phyloP scores from a whole-genome alignment of 2,113 vertebrate species.

The Amphilophus citrinellus region DNA sequence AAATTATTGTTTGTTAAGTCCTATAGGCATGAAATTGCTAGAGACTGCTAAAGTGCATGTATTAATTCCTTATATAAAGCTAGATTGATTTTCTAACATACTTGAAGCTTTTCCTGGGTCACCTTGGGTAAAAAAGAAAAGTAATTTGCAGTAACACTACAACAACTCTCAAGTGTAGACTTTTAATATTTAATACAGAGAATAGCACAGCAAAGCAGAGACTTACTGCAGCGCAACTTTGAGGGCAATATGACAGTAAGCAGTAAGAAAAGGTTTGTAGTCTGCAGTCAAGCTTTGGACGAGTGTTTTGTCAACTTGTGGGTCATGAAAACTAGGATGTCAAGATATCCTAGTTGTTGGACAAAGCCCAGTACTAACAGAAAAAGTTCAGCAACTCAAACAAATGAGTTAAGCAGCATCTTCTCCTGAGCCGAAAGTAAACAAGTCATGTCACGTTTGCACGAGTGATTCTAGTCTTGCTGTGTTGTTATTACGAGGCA shows the following conservation, averaged over 20 bases:
- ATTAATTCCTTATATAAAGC: constrained; percentile 60
- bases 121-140: constrained; percentile 48
- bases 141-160: neutral
- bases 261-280: neutral
- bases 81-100: constrained; percentile 35
- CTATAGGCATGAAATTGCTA: constrained; percentile 67
- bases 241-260: neutral
- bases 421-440: neutral
- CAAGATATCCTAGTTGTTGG: neutral
- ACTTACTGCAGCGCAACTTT: neutral
- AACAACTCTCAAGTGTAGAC: constrained; percentile 1
- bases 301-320: neutral
- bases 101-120: constrained; percentile 41
- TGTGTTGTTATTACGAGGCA: neutral
- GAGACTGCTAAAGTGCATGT: constrained; percentile 63
- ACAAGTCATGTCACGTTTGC: neutral
- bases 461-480: neutral
- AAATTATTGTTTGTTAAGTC: constrained; percentile 69
- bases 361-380: neutral
- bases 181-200: neutral
- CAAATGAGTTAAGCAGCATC: neutral
- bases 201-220: neutral
- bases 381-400: neutral
- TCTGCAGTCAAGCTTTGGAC: neutral
- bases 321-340: neutral